Percentiles rank a stretch among this genome's conserved stretches.
These are phyloP conservation scores for Peromyscus melanophrys DNA, from an alignment of 2,797 vertebrate species.

Conservation along the genomic window DNA sequence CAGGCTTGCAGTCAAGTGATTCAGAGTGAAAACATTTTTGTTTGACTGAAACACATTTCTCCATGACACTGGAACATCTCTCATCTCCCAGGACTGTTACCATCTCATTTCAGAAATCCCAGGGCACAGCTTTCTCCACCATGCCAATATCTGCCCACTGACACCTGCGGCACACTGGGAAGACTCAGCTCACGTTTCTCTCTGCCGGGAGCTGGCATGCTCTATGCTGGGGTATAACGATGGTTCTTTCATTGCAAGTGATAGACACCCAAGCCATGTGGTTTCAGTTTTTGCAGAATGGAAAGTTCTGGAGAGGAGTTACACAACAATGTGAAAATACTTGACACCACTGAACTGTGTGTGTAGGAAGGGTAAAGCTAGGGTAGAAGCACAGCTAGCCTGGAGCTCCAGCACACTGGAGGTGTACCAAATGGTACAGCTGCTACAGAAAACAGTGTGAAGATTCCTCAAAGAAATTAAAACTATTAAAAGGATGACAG, in stretches of 20 bases:
- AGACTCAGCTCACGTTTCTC: neutral
- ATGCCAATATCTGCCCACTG: neutral
- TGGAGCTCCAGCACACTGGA: neutral
- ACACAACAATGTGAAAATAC: neutral
- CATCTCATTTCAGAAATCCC: neutral
- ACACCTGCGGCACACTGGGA: neutral
- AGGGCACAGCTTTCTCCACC: neutral
- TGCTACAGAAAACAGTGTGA: neutral
- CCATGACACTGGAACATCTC: neutral
- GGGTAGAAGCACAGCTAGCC: neutral
- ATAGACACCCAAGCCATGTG: neutral
- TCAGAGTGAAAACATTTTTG: neutral
- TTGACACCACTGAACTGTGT: neutral
- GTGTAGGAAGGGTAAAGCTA: neutral
- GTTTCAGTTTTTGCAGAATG: neutral
- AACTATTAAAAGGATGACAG: neutral
- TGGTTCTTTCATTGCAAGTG: neutral
- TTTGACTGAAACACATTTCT: neutral
- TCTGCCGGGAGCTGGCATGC: neutral
- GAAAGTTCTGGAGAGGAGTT: neutral
- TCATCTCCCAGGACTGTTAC: neutral
- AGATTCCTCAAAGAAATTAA: neutral
- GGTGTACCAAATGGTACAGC: neutral
- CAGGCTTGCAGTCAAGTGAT: neutral
- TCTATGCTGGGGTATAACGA: neutral